These are phyloP conservation scores for Spodoptera exigua DNA, from an alignment of 2,888 invertebrate species.

Conservation along the genomic window DNA sequence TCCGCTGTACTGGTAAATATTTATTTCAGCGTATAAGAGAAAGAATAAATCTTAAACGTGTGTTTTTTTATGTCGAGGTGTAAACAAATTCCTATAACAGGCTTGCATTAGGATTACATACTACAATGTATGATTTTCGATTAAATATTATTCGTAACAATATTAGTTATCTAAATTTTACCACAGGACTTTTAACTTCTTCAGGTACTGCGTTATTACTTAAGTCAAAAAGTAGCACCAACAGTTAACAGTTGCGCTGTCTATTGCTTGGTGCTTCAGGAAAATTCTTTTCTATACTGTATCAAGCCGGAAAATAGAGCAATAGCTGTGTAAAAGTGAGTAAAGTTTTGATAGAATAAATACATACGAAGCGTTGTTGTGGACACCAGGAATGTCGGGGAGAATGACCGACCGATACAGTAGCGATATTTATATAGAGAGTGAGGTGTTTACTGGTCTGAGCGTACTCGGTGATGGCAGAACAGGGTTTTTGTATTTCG, in stretches of 20 bases:
- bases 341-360: conserved; percentile 32
- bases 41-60: conserved; percentile 25
- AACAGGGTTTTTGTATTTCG: no score
- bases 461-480: not conserved
- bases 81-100: no score
- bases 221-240: no score
- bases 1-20: conserved; percentile 32
- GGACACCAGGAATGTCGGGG: conserved; percentile 28
- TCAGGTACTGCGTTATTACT: no score
- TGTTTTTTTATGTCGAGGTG: not conserved
- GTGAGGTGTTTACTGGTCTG: conserved; percentile 7
- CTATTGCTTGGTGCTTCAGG: no score
- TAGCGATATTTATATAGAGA: conserved; percentile 21
- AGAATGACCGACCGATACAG: conserved; percentile 26
- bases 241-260: no score
- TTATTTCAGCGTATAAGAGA: conserved; percentile 32
- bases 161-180: no score
- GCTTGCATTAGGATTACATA: no score
- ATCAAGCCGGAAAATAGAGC: conserved; percentile 15
- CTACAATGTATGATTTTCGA: no score
- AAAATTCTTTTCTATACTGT: no score
- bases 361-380: conserved; percentile 22
- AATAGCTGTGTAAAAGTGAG: conserved; percentile 42
- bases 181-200: no score
- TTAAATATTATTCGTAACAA: no score